Conservation (phyloP, 2,797 vertebrate genomes). For the Zenarchopterus dispar region DNA sequence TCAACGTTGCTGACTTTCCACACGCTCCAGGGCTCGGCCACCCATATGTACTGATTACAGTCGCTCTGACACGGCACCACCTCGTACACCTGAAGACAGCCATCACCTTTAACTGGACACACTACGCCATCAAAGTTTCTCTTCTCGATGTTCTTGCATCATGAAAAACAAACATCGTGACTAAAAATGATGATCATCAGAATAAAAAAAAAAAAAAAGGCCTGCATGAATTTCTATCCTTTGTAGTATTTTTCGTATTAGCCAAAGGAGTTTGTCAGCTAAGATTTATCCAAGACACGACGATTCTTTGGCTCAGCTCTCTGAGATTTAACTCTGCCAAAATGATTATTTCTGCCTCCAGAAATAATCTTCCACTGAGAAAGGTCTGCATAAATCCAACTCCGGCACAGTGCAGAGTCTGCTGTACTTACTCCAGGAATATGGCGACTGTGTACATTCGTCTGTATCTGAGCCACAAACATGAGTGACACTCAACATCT, state of each 20-base stretch:
- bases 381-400: constrained; percentile 32
- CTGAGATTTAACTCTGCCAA: constrained; percentile 47
- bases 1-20: constrained; percentile 97
- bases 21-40: constrained; percentile 94
- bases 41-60: constrained; percentile 94
- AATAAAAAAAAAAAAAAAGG: too few relatives aligned
- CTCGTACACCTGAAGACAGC: constrained; percentile 90
- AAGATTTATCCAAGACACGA: constrained; percentile 28
- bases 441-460: constrained; percentile 26
- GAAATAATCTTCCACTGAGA: constrained; percentile 25
- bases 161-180: neutral
- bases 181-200: neutral
- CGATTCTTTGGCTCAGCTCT: constrained; percentile 44
- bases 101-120: too few relatives aligned
- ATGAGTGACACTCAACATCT: constrained; percentile 46
- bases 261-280: constrained; percentile 24
- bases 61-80: constrained; percentile 96
- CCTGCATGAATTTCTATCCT: too few relatives aligned
- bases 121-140: too few relatives aligned
- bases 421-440: constrained; percentile 43
- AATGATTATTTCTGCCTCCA: constrained; percentile 44
- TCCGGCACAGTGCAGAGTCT: constrained; percentile 11
- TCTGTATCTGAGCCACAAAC: constrained; percentile 49
- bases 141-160: neutral
- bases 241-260: constrained; percentile 6